Evolutionary conservation across 2,113 vertebrate species (phyloP), one percentile per base, ranked within the genome.

Genomic region (Grallaria varia): DNA sequence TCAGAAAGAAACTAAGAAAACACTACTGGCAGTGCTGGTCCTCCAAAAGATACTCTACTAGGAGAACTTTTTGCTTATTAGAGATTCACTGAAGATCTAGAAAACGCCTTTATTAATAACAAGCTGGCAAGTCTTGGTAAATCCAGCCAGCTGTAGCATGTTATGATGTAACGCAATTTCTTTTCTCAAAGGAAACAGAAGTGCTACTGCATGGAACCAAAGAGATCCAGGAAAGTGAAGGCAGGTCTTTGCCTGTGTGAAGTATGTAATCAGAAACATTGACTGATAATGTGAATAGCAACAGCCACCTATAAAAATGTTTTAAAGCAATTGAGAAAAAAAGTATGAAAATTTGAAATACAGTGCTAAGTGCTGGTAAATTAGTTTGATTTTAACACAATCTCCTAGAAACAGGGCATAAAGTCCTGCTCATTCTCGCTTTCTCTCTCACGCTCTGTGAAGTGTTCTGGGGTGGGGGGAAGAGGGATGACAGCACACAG

Each of bases 401-500:
- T 6, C 15, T 10, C 30, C 42, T 20, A 55, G 10, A 58, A 78
- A 75, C 4, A 60, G 15, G 18, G 35, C 5, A 28, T 37, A 10
- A 50, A 37, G 12, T 17, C 27, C 15, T 15, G 1, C 13, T 74
- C 3, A 0, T 9, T 39, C 44, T 47, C 1, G 1, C 18, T 27
- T 10, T 37, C 14, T n/a, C 8, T 35, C 27, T 44, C 33, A 28
- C 23, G 12, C 15, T 59, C 28, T 44, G 15, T 15, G 17, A 68
- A 30, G 5, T 21, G 3, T 42, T 33, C 14, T 6, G 33, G 7
- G 10, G 19, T 1, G 1, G 24, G 4, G 2, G 0, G 10, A 35
- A 39, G 5, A 66, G 4, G 10, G 4, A 62, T 44, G 25, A 50
- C 10, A 50, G 5, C 33, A 42, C 16, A 22, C 4, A 42, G 0